Conservation (phyloP, 2,888 invertebrate species). For the Elmis aenea region DNA sequence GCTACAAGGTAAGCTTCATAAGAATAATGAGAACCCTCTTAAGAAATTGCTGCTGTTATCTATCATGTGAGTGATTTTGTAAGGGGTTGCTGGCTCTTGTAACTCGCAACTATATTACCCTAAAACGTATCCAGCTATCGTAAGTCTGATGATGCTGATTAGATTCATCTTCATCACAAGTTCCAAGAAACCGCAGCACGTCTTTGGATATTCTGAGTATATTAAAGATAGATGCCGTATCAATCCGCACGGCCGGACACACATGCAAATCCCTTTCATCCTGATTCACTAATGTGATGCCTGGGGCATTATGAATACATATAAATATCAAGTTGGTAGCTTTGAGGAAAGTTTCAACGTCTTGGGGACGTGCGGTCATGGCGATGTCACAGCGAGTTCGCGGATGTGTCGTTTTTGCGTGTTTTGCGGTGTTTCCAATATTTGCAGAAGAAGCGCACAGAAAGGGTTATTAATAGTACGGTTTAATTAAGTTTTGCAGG, state of each 20-base stretch:
- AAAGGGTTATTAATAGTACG: slow-evolving; percentile 19
- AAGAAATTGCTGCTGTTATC: no score
- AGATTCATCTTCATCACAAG: slow-evolving; percentile 20
- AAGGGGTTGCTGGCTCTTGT: no score
- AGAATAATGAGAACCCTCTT: no score
- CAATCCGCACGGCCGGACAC: slow-evolving; percentile 27
- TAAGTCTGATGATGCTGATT: slow-evolving; percentile 19
- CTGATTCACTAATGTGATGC: slow-evolving; percentile 27
- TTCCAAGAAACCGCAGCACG: slow-evolving; percentile 27
- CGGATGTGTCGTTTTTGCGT: no score
- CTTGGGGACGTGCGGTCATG: no score
- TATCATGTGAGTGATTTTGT: no score
- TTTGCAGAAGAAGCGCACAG: no score
- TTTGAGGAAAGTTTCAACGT: slow-evolving; percentile 23
- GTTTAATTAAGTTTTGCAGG: slow-evolving; percentile 38
- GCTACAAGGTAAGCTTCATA: no score
- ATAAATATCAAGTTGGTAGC: slow-evolving; percentile 27
- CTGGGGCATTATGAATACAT: slow-evolving; percentile 28
- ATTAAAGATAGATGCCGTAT: slow-evolving; percentile 24
- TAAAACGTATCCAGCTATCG: no score
- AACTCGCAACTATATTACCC: no score
- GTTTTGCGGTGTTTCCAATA: no score
- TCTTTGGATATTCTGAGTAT: slow-evolving; percentile 23
- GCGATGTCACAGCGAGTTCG: no score
- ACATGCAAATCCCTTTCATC: slow-evolving; percentile 31